Percentiles rank a stretch among this genome's conserved stretches.
phyloP scores from a whole-genome alignment of 2,888 invertebrate species.

The Tanytarsus gracilentus region DNA sequence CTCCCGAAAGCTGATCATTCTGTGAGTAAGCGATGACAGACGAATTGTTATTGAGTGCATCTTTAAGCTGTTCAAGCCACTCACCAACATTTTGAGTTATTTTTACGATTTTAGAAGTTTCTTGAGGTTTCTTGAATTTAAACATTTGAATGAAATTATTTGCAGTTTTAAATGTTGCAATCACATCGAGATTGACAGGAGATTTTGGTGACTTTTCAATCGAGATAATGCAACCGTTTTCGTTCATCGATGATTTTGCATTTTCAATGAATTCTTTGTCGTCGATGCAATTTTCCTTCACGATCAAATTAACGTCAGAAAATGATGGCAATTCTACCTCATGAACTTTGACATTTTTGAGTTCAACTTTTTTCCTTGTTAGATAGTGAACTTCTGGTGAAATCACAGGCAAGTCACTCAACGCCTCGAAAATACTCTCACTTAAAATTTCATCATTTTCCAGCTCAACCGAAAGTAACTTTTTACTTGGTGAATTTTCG shows the following conservation, averaged over 20 bases:
- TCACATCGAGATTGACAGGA: slow-evolving; percentile 35
- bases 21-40: slow-evolving; percentile 56
- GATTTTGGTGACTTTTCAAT: slow-evolving; percentile 45
- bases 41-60: slow-evolving; percentile 33
- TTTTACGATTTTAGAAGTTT: slow-evolving; percentile 31
- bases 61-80: slow-evolving; percentile 38
- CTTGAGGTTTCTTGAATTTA: background rate
- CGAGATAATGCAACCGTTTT: slow-evolving; percentile 53
- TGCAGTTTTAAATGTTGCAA: slow-evolving; percentile 36
- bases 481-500: slow-evolving; percentile 58
- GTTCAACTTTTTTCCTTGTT: slow-evolving; percentile 55
- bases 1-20: slow-evolving; percentile 61
- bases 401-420: too few relatives aligned
- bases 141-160: slow-evolving; percentile 37
- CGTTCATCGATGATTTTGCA: slow-evolving; percentile 46
- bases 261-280: slow-evolving; percentile 40
- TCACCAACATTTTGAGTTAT: slow-evolving; percentile 37
- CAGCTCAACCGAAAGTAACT: too few relatives aligned
- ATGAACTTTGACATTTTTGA: slow-evolving; percentile 45
- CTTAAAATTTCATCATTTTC: too few relatives aligned
- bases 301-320: slow-evolving; percentile 46
- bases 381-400: too few relatives aligned
- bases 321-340: slow-evolving; percentile 47
- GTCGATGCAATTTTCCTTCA: slow-evolving; percentile 34
- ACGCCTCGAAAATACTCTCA: too few relatives aligned